Base-by-base conservation (phyloP, 1,140 invertebrate species). In the Asobara japonica region DNA sequence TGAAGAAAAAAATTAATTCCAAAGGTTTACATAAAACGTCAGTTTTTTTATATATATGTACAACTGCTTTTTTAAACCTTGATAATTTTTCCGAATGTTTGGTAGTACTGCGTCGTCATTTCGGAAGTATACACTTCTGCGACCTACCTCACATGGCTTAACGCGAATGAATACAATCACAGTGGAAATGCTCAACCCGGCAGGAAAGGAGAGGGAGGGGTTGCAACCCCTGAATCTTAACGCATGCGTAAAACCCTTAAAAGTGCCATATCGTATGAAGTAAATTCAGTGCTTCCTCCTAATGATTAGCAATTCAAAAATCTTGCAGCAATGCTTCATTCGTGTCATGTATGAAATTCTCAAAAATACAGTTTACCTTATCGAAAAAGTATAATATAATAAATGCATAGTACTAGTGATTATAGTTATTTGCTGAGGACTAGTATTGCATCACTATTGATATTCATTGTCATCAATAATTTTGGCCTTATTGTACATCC, bases 71-170 rank as follows among this genome's bases (percentile, higher is more conserved):
- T 56, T 56, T 56, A 27, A 56, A 56, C 22, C 25, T 56, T 56
- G 29, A 56, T 65, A 30, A 67, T 22, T 51, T 13, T 51, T 48
- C 0, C 10, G 25, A 25, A 38, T 22, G 45, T 27, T 62, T 30
- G 22, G 60, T 64, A 31, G 25, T 48, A 27, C 38, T 69, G 56
- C 29, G 51, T 56, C 22, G 62, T 66, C 38, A 64, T 33, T 66
- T 36, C 6, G n/a, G 31, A 10, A 64, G 33, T 33, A 6, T 61
- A 38, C 31, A 64, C 56, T 70, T 38, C 67, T 69, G 70, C 76
- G 81, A 82, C 75, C 80, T 82, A 81, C 78, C 77, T 72, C 78
- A 78, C 79, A 78, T 78, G 75, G 60, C 65, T 71, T 71, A 69
- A 68, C 61, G 80, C 78, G 78, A 75, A 77, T 77, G 79, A 82